Evolutionary conservation across 2,113 vertebrate genomes (phyloP), one percentile per base, ranked within the genome.

Genomic region (Tenrec ecaudatus): DNA sequence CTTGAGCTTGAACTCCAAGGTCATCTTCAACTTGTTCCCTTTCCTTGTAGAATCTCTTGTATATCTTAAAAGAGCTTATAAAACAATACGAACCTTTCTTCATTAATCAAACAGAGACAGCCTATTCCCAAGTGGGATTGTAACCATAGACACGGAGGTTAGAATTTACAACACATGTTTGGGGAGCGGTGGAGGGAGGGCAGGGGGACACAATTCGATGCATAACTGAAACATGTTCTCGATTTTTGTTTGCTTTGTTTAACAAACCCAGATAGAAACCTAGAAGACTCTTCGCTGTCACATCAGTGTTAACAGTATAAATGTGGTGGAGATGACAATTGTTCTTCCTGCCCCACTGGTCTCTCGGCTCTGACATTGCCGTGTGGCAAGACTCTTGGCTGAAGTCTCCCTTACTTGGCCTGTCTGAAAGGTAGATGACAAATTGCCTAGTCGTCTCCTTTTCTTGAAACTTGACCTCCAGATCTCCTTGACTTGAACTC

Each of bases 241-340:
- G 4, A 3, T 62, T 62, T 62, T 62, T 62, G 60, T 23, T 23
- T 58, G 57, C n/a, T n/a, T 58, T 53, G 47, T 53, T 53, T 53
- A 62, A 62, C 16, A 66, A 60, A 75, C 19, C 29, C 29, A 82
- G 16, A 47, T 40, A 86, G 76, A 82, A 94, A 40, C 62, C 38
- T 92, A 53, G 85, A 73, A 79, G 84, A 19, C 62, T 53, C 62
- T 79, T 83, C 92, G 69, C 40, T 93, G 36, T 88, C 31, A 75
- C n/a, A 3, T 91, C 43, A 86, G 12, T 86, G 57, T 91, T 82
- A 82, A 82, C 36, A 85, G 17, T 33, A 53, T 60, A 90, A 84
- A 82, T 79, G 31, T 77, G 12, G 25, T 25, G 77, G 25, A 85
- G 11, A 76, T n/a, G 22, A 83, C 62, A 36, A 15, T 36, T n/a